A percentile compares a stretch with the other conserved stretches of the same genome.
Evolutionary conservation across 2,113 vertebrate species (phyloP).

Genomic region (Micronycteris hirsuta): DNA sequence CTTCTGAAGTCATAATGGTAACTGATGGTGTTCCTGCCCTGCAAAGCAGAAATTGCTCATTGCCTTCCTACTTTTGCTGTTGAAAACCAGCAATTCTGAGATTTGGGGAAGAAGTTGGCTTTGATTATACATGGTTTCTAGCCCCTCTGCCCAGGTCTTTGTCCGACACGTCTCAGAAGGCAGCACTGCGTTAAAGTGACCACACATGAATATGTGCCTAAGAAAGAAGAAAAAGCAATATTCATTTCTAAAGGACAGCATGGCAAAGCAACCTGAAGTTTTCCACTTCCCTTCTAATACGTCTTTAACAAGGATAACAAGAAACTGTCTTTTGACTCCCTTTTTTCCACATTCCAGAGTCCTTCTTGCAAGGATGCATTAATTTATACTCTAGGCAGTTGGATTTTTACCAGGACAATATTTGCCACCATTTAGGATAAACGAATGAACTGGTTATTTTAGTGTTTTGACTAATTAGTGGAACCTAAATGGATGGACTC

Average conservation of each 20-base stretch:
- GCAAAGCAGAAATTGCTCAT: conserved; percentile 70
- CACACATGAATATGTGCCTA: conserved; percentile 82
- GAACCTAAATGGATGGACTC: conserved; percentile 81
- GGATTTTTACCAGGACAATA: conserved; percentile 77
- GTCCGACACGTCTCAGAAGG: conserved; percentile 63
- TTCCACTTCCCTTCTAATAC: conserved; percentile 74
- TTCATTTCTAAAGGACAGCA: conserved; percentile 79
- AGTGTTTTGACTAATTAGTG: conserved; percentile 69
- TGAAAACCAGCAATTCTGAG: conserved; percentile 64
- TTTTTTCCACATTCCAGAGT: conserved; percentile 76
- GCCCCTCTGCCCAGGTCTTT: conserved; percentile 60
- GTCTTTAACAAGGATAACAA: conserved; percentile 78
- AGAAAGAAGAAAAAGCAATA: conserved; percentile 86
- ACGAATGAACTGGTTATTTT: conserved; percentile 71
- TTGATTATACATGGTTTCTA: conserved; percentile 61
- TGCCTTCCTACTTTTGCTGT: conserved; percentile 69
- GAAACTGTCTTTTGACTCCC: conserved; percentile 82
- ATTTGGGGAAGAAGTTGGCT: conserved; percentile 76
- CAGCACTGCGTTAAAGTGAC: conserved; percentile 74
- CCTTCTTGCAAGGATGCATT: conserved; percentile 80
- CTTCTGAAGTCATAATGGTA: conserved; percentile 58
- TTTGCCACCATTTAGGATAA: conserved; percentile 72
- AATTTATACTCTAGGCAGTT: conserved; percentile 73
- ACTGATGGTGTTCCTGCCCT: conserved; percentile 66
- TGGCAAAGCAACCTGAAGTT: conserved; percentile 82